Evolutionary conservation across 1,140 invertebrate species (phyloP), one percentile per base, ranked within the genome.

Genomic region (Camponotus floridanus): DNA sequence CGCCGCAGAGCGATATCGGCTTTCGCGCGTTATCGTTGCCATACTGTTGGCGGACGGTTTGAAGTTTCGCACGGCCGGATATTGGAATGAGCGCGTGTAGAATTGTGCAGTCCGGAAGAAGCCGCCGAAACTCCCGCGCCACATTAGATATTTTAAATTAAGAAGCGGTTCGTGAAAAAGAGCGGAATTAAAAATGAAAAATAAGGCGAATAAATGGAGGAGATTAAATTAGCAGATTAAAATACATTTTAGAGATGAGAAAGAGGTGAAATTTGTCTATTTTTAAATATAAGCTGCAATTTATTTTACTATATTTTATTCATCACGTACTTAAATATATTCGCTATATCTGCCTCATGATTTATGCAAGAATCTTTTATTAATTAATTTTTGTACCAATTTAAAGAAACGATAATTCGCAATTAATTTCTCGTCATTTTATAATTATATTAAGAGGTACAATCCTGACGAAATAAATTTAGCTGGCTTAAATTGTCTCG

Each of bases 41-140:
- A 79, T 79, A 89, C 88, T 91, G 87, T 91, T 90, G 91, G 90
- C 90, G 91, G 86, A 86, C 89, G 91, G 89, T 93, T 92, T 92
- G 89, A 93, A 92, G 92, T 92, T 91, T 92, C 92, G 88, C 91
- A 92, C 91, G 92, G 92, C 91, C 88, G 90, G 87, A 90, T 92
- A 92, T 93, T 89, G 88, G 87, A 85, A 81, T 57, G 45, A 85
- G 88, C 76, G 62, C 76, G 71, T 55, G 59, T 84, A 85, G 76
- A 70, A 74, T 51, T 51, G 48, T 61, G 39, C 48, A 45, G 13
- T 4, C 36, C 55, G 68, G 68, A 83, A 83, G 62, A 74, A 73
- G 21, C 36, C 15, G 26, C 2, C 79, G 59, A 59, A 48, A 21
- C 68, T 62, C 70, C 0, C 13, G 51, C 64, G 8, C 6, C 33